phyloP scores from a whole-genome alignment of 2,888 invertebrate genomes.

The Blastobasis adustella region DNA sequence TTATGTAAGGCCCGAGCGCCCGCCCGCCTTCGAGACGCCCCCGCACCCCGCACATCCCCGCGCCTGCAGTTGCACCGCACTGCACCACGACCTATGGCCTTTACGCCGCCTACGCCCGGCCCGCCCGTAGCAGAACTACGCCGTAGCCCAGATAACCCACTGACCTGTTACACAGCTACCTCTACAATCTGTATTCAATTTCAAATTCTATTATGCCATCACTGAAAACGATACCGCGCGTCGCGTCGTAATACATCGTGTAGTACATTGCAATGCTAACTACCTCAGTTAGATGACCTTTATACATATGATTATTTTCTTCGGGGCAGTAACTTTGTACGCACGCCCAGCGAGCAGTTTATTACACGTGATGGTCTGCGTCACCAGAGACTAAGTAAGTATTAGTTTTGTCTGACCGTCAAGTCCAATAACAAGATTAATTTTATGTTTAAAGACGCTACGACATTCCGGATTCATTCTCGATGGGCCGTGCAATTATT shows the following conservation, averaged over 20 bases:
- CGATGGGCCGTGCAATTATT: too few species aligned
- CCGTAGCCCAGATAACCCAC: conserved; percentile 4
- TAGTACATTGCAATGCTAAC: neutral
- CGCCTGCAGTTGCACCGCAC: conserved; percentile 47
- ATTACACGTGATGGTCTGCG: too few species aligned
- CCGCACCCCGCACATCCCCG: conserved; percentile 26
- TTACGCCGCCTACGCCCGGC: conserved; percentile 20
- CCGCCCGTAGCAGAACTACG: conserved; percentile 8
- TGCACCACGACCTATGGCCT: conserved; percentile 57
- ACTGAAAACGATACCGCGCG: neutral
- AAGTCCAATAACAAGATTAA: too few species aligned
- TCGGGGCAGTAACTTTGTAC: too few species aligned
- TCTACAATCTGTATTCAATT: neutral
- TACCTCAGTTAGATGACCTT: too few species aligned
- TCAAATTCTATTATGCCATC: conserved; percentile 1
- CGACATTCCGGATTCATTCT: too few species aligned
- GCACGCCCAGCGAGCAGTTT: too few species aligned
- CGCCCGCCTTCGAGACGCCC: conserved; percentile 32
- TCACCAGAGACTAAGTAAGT: too few species aligned
- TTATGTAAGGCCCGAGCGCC: conserved; percentile 28
- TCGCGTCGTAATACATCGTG: neutral
- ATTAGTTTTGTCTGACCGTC: too few species aligned
- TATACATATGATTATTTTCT: too few species aligned
- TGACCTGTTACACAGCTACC: conserved; percentile 6
- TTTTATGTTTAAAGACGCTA: too few species aligned